Evolutionary conservation across 1,140 invertebrate genomes (phyloP), one percentile per base, ranked within the genome.

Genomic region (Apis dorsata): DNA sequence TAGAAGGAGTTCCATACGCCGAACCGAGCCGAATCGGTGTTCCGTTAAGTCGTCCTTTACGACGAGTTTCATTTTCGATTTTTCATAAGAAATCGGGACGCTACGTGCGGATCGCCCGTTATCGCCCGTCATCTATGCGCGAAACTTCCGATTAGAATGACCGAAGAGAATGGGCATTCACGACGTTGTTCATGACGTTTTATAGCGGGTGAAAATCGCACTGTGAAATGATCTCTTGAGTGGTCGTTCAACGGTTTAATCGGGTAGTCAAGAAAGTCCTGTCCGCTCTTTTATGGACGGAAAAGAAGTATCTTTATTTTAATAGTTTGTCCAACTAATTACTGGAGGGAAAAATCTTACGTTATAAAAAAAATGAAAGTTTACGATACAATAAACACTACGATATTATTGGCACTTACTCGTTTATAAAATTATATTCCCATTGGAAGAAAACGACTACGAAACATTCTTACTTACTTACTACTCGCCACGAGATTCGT

Each of bases 11-110:
- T 81, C 13, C 11, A 17, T 10, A 13, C 65, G 65, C 15, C n/a
- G 72, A 72, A 74, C 72, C 72, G 72, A 74, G 55, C 21, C 24
- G 57, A 84, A 86, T 84, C 78, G 77, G 13, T 59, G 77, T 88
- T 87, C 85, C 85, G 82, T 87, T 88, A 84, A 84, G 60, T 57
- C 68, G 55, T 65, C 57, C 44, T 86, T 86, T 86, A 86, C 28
- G 85, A 72, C 44, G 53, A n/a, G 51, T 79, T 86, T 86, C 28
- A 71, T 86, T 87, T 86, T 70, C 68, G 49, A 86, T 44, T 68
- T 57, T n/a, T 19, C 19, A 51, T 10, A 57, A 51, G 63, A 86
- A 84, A 69, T 63, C 60, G 65, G 65, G 74, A 83, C 71, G 53
- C 69, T 53, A 24, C 62, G 73, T 17, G 55, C 11, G 21, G 53